phyloP scores from a whole-genome alignment of 2,888 invertebrate genomes.

The Macrosoma leucophasiata region DNA sequence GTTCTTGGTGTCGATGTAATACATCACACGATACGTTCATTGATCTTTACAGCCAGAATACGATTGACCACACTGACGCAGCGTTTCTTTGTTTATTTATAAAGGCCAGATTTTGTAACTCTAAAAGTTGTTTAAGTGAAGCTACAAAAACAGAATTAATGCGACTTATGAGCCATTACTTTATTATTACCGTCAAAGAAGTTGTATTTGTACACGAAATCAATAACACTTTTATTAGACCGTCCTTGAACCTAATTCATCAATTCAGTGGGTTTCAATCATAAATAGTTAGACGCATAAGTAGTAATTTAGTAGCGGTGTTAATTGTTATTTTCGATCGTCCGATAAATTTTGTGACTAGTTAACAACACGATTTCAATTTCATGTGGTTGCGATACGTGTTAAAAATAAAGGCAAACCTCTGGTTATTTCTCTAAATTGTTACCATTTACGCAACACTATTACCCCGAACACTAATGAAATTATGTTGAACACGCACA shows the following conservation, averaged over 20 bases:
- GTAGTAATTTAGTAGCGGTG: conserved; percentile 9
- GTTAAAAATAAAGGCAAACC: conserved; percentile 46
- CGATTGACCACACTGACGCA: no score
- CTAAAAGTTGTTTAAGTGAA: no score
- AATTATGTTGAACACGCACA: conserved; percentile 58
- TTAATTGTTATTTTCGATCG: conserved; percentile 20
- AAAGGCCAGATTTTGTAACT: no score
- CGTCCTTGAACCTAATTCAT: neutral
- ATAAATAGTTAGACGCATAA: conserved; percentile 1
- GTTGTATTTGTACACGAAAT: neutral
- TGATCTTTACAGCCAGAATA: no score
- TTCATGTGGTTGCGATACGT: conserved; percentile 42
- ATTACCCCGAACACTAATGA: conserved; percentile 50
- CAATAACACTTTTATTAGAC: neutral
- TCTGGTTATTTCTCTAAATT: conserved; percentile 51
- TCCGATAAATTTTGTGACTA: conserved; percentile 41
- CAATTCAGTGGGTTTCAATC: neutral
- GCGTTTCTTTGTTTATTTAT: no score
- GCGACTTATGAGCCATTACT: no score
- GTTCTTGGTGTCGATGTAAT: no score
- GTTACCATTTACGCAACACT: conserved; percentile 51
- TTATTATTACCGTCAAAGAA: no score
- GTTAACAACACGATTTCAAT: conserved; percentile 64
- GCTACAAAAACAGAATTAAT: no score
- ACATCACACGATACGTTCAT: no score